Evolutionary conservation across 2,888 invertebrate species (phyloP), one percentile per base, ranked within the genome.

Genomic region (Pollenia griseotomentosa): DNA sequence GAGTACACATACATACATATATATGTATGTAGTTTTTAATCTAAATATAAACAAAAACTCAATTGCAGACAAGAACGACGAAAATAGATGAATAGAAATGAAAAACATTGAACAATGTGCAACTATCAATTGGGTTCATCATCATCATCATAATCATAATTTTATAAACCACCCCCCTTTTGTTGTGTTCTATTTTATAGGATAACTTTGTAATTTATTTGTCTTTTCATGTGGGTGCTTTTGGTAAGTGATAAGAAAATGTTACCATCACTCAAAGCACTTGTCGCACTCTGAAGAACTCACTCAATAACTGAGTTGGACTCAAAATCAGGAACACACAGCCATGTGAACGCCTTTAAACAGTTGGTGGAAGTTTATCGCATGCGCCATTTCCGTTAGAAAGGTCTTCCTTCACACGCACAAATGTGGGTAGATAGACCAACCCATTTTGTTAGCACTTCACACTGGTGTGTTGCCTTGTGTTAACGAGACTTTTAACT

Each of bases 211-310:
- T 51, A 48, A 68, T 68, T 77, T 55, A 14, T 44, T 44, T 3
- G 14, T 68, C 5, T 70, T 65, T 86, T 51, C 75, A 81, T 85
- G 82, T 85, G 85, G 85, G 88, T 87, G 87, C 80, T 78, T 85
- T 81, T 83, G 71, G 5, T 61, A 73, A 63, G 59, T 48, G 87
- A 87, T 87, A 87, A 87, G 87, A 83, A 86, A 78, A 70, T 61
- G 12, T 88, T 88, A 89, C 89, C 89, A 89, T 89, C 89, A 90
- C 90, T 90, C 86, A 79, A 83, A 75, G 44, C 79, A 83, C 10
- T 70, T 57, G 48, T 51, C 42, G 73, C 57, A 78, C 78, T 82
- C 77, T 65, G 53, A 53, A 11, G 16, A 51, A 14, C 10, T 7
- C 86, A 89, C 89, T 90, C 88, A 82, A 40, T 46, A 40, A 16